phyloP scores from a whole-genome alignment of 2,888 invertebrate genomes.

The Tipula confusa region DNA sequence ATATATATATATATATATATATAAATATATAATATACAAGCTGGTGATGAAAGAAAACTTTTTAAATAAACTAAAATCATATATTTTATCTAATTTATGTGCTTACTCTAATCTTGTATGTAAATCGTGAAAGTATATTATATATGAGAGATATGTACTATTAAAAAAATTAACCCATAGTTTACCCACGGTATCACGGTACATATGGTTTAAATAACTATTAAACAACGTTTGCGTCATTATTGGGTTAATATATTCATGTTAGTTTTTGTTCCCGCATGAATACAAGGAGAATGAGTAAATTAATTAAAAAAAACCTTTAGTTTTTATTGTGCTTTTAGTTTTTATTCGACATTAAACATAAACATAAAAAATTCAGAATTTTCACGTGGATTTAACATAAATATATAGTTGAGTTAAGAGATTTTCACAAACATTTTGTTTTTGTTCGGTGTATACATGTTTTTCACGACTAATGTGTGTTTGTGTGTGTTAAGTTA shows the following conservation, averaged over 20 bases:
- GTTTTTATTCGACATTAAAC: background rate
- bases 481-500: background rate
- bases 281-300: background rate
- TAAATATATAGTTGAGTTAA: conserved; percentile 4
- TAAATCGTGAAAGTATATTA: background rate
- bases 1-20: too few relatives aligned
- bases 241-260: background rate
- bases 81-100: conserved; percentile 15
- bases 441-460: background rate
- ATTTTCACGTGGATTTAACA: conserved; percentile 3
- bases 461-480: background rate
- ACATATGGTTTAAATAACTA: background rate
- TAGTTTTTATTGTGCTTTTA: conserved; percentile 17
- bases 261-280: background rate
- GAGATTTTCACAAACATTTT: background rate
- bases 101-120: background rate
- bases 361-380: background rate
- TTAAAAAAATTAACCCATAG: background rate
- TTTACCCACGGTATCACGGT: background rate
- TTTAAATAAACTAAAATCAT: conserved; percentile 7
- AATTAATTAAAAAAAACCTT: background rate
- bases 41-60: background rate
- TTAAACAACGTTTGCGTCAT: background rate
- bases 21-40: background rate
- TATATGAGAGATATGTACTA: background rate